These are phyloP conservation scores for Trialeurodes vaporariorum DNA, from an alignment of 1,140 invertebrate species.

Conservation along the genomic window DNA sequence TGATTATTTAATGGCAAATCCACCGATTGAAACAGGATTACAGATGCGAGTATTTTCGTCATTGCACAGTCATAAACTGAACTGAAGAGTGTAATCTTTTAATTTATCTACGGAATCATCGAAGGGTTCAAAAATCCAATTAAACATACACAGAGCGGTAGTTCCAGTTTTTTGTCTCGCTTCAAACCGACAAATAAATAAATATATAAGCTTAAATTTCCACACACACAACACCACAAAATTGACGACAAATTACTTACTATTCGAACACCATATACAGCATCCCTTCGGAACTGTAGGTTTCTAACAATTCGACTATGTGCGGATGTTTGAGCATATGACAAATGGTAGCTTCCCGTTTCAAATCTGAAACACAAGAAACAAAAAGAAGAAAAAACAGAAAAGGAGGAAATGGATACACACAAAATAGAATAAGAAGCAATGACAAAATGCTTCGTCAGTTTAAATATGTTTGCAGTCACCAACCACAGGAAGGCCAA, in stretches of 20 bases:
- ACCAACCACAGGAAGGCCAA: too few relatives aligned
- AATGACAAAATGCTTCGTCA: too few relatives aligned
- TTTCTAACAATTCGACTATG: slow-evolving; percentile 94
- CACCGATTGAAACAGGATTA: too few relatives aligned
- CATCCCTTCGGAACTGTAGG: slow-evolving; percentile 97
- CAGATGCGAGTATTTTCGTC: too few relatives aligned
- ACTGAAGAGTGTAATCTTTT: too few relatives aligned
- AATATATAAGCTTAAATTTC: not conserved
- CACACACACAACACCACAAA: slow-evolving; percentile 14
- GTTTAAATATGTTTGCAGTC: too few relatives aligned
- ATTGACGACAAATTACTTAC: slow-evolving; percentile 52
- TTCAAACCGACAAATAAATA: not conserved
- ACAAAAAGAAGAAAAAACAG: not conserved
- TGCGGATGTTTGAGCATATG: slow-evolving; percentile 98
- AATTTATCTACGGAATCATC: too few relatives aligned
- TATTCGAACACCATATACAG: slow-evolving; percentile 99
- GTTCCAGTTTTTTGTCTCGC: not conserved
- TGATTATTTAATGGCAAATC: too few relatives aligned
- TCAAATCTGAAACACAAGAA: slow-evolving; percentile 64
- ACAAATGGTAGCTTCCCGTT: slow-evolving; percentile 96
- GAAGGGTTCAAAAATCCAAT: not conserved
- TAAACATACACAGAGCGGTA: not conserved
- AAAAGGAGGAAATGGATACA: too few relatives aligned
- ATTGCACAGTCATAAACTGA: slow-evolving; percentile 1
- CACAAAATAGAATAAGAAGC: too few relatives aligned